Conservation (phyloP, 2,113 vertebrate genomes). For the Leptobrachium ailaonicum region DNA sequence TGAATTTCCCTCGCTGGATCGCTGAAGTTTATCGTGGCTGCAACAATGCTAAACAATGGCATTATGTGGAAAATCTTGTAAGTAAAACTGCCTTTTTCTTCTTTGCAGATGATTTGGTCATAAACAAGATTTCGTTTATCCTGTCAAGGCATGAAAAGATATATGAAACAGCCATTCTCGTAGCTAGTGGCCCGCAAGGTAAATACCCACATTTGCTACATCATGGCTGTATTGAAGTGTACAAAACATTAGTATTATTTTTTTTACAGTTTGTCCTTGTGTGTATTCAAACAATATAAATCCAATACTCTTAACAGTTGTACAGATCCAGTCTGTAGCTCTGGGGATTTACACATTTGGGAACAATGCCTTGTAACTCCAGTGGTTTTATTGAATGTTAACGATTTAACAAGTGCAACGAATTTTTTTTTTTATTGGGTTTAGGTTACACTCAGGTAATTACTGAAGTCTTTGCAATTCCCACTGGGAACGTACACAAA, state of each 20-base stretch:
- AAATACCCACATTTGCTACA: background rate
- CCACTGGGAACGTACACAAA: background rate
- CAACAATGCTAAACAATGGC: too few species aligned
- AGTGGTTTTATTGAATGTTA: background rate
- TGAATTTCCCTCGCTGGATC: too few species aligned
- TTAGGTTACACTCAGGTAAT: background rate
- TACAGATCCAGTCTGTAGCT: too few species aligned
- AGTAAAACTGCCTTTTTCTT: background rate
- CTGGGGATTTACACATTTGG: too few species aligned
- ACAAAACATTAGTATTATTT: too few species aligned
- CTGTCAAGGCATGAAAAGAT: constrained; percentile 31
- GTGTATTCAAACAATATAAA: too few species aligned
- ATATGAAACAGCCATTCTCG: constrained; percentile 44
- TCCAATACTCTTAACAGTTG: too few species aligned
- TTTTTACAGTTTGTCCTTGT: too few species aligned
- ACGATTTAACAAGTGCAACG: background rate
- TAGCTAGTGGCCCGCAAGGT: constrained; percentile 54
- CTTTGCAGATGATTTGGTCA: constrained; percentile 42
- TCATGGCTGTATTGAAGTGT: too few species aligned
- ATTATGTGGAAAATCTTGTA: too few species aligned
- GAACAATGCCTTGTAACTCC: too few species aligned
- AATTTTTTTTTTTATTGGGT: background rate
- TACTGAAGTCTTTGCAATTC: background rate
- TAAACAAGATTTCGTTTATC: constrained; percentile 49
- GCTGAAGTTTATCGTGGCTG: too few species aligned